Evolutionary conservation across 2,888 invertebrate genomes (phyloP), one percentile per base, ranked within the genome.

Genomic region (Hirudinaria manillensis): DNA sequence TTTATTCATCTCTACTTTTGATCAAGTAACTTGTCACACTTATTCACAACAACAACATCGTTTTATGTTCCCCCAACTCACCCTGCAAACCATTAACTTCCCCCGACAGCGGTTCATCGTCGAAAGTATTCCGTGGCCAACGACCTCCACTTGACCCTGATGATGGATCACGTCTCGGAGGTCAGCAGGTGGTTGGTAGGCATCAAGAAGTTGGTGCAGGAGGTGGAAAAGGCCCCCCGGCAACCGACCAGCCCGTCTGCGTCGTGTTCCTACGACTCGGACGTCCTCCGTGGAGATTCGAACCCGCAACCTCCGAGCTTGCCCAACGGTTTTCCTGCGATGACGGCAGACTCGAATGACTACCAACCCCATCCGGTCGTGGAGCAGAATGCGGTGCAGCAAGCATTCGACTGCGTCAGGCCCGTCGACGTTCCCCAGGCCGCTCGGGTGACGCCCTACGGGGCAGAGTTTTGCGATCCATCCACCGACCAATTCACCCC

Each of bases 151-250:
- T 76, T 83, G 68, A 77, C 77, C 3, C 78, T 83, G 27, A 82
- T 83, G 82, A 80, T 83, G 65, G 82, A 83, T 70, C 81, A 82
- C 75, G 80, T 82, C 21, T 78, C 82, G 32, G 83, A 83, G 81
- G 83, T 83, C 21, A 80, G 81, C 66, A 81, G 81, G 67, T 83
- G 83, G 82, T 81, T 83, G 81, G 82, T 83, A 13, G 83, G 81
- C 0, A 78, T 83, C n/a, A 83, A 83, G 77, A 78, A 80, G 32
- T 75, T 83, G 45, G 82, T 83, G 45, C 81, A 81, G 36, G 83
- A 82, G 76, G 77, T 80, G 6, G 74, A 78, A 66, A 79, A 70
- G 13, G 67, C 77, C 21, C 75, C 71, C 19, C 65, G 24, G 13
- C 75, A 79, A 19, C 79, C 79, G 13, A 32, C 75, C 24, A 77